Evolutionary conservation across 2,113 vertebrate species (phyloP).

Genomic region (Chaenocephalus aceratus): DNA sequence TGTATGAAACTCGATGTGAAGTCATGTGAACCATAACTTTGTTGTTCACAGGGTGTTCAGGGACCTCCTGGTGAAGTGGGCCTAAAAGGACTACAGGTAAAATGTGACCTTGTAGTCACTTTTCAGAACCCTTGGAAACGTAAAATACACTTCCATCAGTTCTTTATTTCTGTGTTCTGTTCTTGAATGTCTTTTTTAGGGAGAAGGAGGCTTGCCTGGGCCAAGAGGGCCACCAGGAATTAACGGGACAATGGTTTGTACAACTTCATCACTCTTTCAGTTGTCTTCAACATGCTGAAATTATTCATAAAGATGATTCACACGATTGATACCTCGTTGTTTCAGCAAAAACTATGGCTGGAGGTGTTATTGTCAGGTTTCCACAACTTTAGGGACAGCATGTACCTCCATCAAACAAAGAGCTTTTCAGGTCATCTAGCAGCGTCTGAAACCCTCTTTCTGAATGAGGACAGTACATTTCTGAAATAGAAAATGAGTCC

Average conservation of each 20-base stretch:
- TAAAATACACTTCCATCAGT: background rate
- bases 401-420: background rate
- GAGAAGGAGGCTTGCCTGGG: conserved; percentile 59
- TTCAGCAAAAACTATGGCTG: background rate
- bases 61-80: conserved; percentile 60
- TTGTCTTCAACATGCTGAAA: background rate
- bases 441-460: background rate
- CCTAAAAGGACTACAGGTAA: conserved; percentile 61
- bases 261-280: background rate
- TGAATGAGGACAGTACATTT: background rate
- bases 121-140: background rate
- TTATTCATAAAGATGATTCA: background rate
- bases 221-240: conserved; percentile 60
- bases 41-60: conserved; percentile 46
- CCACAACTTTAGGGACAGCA: background rate
- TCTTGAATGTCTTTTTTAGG: conserved; percentile 50
- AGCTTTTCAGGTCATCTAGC: background rate
- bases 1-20: background rate
- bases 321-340: background rate
- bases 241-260: conserved; percentile 51
- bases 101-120: background rate
- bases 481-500: background rate
- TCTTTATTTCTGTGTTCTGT: background rate
- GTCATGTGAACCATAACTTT: background rate
- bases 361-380: background rate